A percentile compares a stretch with the other conserved stretches of the same genome.
Conservation (phyloP, 2,113 vertebrate species). For the Amphiprion percula region DNA sequence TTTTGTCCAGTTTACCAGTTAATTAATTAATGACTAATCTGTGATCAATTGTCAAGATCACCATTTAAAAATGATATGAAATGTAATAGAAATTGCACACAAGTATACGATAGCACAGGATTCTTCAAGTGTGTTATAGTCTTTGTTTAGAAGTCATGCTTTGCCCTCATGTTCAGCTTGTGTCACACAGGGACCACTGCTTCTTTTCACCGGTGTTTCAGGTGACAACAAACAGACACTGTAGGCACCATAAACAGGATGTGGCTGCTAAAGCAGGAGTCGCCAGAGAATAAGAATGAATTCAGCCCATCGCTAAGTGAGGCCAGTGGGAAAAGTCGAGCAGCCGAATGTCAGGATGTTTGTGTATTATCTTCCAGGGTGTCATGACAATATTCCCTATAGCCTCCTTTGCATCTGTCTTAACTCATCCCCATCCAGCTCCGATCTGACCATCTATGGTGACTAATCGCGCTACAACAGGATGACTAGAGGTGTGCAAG, state of each 20-base stretch:
- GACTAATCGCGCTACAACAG: conserved; percentile 15
- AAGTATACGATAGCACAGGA: background rate
- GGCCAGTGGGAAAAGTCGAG: conserved; percentile 60
- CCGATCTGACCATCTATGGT: conserved; percentile 26
- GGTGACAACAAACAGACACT: conserved; percentile 75
- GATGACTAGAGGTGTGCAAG: background rate
- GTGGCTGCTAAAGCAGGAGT: conserved; percentile 70
- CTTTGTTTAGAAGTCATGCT: conserved; percentile 7
- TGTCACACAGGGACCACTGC: conserved; percentile 51
- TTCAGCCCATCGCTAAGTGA: conserved; percentile 59
- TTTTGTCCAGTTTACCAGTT: background rate
- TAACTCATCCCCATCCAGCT: background rate
- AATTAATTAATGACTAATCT: background rate
- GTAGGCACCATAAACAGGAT: conserved; percentile 79
- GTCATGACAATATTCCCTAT: conserved; percentile 70
- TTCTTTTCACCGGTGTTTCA: conserved; percentile 66
- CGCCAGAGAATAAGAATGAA: conserved; percentile 67
- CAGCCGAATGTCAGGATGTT: conserved; percentile 70
- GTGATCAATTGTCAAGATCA: background rate
- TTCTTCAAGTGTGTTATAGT: background rate
- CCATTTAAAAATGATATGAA: background rate
- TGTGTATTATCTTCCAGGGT: conserved; percentile 58
- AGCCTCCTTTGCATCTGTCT: conserved; percentile 31
- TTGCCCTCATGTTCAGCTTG: conserved; percentile 45
- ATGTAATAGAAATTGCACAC: background rate